These are phyloP conservation scores for Cydia fagiglandana DNA, from an alignment of 1,140 invertebrate genomes.

Conservation along the genomic window DNA sequence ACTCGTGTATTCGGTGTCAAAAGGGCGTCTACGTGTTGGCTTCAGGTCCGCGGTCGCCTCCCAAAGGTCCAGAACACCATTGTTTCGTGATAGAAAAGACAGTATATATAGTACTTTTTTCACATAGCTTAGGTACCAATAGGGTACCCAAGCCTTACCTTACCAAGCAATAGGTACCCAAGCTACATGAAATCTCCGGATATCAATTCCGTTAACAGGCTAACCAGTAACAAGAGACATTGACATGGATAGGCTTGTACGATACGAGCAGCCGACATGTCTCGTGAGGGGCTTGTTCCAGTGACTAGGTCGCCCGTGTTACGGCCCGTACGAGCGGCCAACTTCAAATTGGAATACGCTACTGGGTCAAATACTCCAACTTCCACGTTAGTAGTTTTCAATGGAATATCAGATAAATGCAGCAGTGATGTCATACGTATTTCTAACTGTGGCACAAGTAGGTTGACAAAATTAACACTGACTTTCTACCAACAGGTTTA, in stretches of 20 bases:
- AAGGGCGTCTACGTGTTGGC: no score
- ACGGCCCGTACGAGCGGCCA: neutral
- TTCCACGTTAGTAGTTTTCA: conserved; percentile 22
- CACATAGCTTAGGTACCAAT: no score
- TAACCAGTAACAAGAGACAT: neutral
- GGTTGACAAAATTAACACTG: neutral
- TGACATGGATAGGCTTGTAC: neutral
- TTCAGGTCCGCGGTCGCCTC: no score
- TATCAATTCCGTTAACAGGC: neutral
- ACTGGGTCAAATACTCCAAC: conserved; percentile 25
- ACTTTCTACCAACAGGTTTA: no score
- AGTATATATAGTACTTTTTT: no score
- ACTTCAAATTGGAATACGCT: conserved; percentile 29
- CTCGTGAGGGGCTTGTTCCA: neutral
- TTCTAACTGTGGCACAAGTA: neutral
- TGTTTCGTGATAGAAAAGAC: no score
- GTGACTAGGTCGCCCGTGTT: neutral
- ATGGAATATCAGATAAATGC: neutral
- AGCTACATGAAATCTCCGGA: no score
- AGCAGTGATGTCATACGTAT: neutral
- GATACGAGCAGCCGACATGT: neutral
- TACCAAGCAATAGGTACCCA: no score
- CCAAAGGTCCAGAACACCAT: no score
- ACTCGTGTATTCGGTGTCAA: no score
- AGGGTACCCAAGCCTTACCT: no score